Percentiles rank a stretch among this genome's conserved stretches.
These are phyloP conservation scores for Dromaius novaehollandiae DNA, from an alignment of 2,113 vertebrate species.

Conservation along the genomic window DNA sequence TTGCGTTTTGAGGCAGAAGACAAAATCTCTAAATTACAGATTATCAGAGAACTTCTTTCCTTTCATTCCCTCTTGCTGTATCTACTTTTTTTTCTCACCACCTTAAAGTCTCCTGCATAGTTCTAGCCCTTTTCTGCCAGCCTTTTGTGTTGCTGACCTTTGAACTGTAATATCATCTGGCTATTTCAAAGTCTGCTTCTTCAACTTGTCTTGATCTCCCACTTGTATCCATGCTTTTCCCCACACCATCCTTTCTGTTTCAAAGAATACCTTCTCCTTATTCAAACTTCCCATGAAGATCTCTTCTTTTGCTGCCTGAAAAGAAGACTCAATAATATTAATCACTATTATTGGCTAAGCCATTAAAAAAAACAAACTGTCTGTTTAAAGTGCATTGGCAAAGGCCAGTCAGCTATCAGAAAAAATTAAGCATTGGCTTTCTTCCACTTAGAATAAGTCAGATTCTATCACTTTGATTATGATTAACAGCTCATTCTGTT, in stretches of 20 bases:
- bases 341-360: not conserved
- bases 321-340: not conserved
- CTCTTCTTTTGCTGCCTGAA: not conserved
- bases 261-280: not conserved
- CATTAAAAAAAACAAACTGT: not conserved
- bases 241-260: not conserved
- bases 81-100: not conserved
- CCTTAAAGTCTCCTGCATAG: not conserved
- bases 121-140: not conserved
- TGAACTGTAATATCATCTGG: not conserved
- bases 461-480: not conserved
- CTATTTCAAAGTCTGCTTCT: not conserved
- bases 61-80: not conserved
- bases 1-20: not conserved
- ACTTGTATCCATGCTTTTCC: not conserved
- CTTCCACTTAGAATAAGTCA: not conserved
- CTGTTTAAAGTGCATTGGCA: not conserved
- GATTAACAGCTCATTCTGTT: not conserved
- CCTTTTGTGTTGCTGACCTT: not conserved
- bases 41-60: not conserved
- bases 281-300: not conserved
- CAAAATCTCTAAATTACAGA: not conserved
- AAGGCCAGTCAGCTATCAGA: not conserved
- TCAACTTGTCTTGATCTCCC: not conserved
- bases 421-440: not conserved